A percentile compares a stretch with the other conserved stretches of the same genome.
Conservation (phyloP, 2,888 invertebrate genomes). For the Phorcus lineatus region DNA sequence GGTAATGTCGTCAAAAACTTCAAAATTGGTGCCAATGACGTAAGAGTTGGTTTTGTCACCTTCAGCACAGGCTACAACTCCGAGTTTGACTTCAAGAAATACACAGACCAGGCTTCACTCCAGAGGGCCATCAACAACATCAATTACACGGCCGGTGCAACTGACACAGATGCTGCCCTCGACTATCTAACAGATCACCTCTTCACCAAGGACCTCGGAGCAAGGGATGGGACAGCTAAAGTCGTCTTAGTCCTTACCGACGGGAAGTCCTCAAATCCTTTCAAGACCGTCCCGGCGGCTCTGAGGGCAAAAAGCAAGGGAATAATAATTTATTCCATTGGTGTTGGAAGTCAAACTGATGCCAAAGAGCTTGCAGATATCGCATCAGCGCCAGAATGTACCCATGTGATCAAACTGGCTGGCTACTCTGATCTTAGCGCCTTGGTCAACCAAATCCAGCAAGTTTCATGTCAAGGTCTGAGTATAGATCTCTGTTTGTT, state of each 20-base stretch:
- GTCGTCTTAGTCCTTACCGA: constrained; percentile 50
- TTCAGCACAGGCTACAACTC: constrained; percentile 71
- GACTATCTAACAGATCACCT: constrained; percentile 41
- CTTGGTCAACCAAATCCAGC: constrained; percentile 44
- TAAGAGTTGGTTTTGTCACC: constrained; percentile 72
- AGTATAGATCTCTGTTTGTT: not conserved
- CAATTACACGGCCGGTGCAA: constrained; percentile 44
- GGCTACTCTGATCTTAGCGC: constrained; percentile 42
- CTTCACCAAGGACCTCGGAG: constrained; percentile 40
- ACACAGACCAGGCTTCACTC: constrained; percentile 36
- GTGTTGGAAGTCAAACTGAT: constrained; percentile 37
- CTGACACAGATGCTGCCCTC: constrained; percentile 52
- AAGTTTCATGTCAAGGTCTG: constrained; percentile 46
- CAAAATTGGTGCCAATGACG: constrained; percentile 67
- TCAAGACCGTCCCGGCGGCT: constrained; percentile 39
- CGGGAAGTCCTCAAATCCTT: constrained; percentile 44
- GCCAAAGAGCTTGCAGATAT: constrained; percentile 44
- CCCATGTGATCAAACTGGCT: constrained; percentile 44
- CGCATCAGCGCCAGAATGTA: constrained; percentile 49
- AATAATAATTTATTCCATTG: constrained; percentile 48
- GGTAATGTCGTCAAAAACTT: constrained; percentile 68
- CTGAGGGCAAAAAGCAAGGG: constrained; percentile 34
- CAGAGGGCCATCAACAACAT: constrained; percentile 40
- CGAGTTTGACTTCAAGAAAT: constrained; percentile 63
- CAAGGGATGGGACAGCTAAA: constrained; percentile 45